Evolutionary conservation across 2,113 vertebrate species (phyloP), one percentile per base, ranked within the genome.

Genomic region (Grammomys surdaster): DNA sequence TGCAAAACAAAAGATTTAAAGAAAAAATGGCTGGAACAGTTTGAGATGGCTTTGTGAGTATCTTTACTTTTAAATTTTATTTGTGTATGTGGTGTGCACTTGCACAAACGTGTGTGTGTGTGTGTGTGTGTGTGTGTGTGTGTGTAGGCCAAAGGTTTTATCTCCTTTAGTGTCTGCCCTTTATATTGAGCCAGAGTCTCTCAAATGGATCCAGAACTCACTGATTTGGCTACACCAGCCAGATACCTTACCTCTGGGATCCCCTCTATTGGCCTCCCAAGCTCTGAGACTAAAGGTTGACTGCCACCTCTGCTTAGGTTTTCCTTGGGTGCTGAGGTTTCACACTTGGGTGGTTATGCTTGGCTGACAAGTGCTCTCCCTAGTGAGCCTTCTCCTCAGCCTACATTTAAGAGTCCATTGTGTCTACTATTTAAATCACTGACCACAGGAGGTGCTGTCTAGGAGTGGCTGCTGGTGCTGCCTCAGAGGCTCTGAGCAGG

Each of bases 1-100:
- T 99, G 99, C 98, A 99, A 99, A 99, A 99, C 99, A 96, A 99
- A 99, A 98, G 99, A 99, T 96, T 98, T 99, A 98, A 99, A 99
- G 98, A 99, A 99, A 98, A 99, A 99, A 97, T 99, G 99, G 99
- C 98, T 99, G 96, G 99, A 99, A 90, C 99, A 99, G 98, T 99
- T 99, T 98, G 99, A 99, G 98, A 99, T 99, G 99, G 99, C 99
- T 93, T 98, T 99, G 99, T 99, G 98, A 99, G 99, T 99, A 98
- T 97, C 46, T 75, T n/a, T 97, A 70, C 69, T 76, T 91, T 90
- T 80, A 46, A 93, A 87, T 82, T 92, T 90, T 58, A 58, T 72
- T 88, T 88, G 20, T 72, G 85, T 48, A 11, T 69, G 46, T 69
- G 43, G 43, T 69, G 17, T 86, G 19, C 28, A 69, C 33, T 16